Evolutionary conservation across 2,113 vertebrate genomes (phyloP).

Genomic region (Carassius carassius): DNA sequence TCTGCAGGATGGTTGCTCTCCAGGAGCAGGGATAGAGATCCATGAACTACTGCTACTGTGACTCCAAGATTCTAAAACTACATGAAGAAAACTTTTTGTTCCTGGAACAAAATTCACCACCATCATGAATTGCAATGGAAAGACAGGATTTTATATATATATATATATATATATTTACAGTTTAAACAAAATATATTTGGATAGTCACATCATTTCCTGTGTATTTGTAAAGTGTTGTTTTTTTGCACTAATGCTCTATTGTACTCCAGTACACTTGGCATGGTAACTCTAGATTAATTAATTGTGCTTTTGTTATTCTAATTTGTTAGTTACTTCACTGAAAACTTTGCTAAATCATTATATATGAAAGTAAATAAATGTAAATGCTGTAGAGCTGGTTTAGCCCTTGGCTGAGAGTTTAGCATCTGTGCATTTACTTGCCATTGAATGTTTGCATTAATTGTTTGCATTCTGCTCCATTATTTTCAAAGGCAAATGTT

Average conservation of each 20-base stretch:
- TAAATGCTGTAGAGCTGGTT: not conserved
- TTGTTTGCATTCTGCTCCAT: not conserved
- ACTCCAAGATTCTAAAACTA: not conserved
- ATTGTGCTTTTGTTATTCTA: not conserved
- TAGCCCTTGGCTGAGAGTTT: not conserved
- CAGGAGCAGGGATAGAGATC: too few relatives aligned
- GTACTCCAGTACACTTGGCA: not conserved
- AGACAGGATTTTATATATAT: too few relatives aligned
- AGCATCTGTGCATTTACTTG: not conserved
- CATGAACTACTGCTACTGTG: not conserved
- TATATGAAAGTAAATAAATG: not conserved
- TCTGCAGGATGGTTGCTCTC: too few relatives aligned
- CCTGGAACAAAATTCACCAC: not conserved
- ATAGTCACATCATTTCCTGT: not conserved
- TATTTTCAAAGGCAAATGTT: not conserved
- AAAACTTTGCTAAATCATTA: not conserved
- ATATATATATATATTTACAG: too few relatives aligned
- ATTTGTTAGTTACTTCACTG: not conserved
- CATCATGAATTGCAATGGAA: too few relatives aligned
- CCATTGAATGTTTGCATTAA: not conserved
- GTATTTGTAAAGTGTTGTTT: not conserved
- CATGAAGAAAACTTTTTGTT: not conserved
- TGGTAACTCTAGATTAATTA: not conserved
- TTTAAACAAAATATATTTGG: too few relatives aligned
- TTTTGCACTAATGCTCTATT: not conserved